These are phyloP conservation scores for Holothuria glaberrima DNA, from an alignment of 35 echinoderm and acorn worm species.

Conservation along the genomic window DNA sequence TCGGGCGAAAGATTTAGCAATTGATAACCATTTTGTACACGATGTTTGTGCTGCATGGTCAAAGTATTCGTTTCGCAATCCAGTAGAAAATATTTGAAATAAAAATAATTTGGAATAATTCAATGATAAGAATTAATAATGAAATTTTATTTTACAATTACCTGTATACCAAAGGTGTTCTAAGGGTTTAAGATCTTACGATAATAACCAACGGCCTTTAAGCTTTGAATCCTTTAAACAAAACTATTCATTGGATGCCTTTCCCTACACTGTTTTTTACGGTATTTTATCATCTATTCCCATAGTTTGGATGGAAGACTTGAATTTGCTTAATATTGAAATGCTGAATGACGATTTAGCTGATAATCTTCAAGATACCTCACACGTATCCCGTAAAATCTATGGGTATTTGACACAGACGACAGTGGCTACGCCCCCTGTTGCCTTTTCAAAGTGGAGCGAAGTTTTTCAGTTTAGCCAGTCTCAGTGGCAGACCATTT, in stretches of 20 bases:
- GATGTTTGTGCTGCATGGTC: constrained; percentile 26
- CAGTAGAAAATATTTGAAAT: not conserved
- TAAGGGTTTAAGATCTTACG: not conserved
- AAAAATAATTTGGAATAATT: constrained; percentile 23
- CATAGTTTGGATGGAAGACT: not conserved
- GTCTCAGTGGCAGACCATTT: not conserved
- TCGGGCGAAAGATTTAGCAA: not conserved
- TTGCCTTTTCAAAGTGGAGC: not conserved
- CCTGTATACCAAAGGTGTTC: not conserved
- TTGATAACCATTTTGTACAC: constrained; percentile 1
- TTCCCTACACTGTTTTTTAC: not conserved
- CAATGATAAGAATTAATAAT: not conserved
- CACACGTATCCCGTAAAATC: no score
- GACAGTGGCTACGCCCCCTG: not conserved
- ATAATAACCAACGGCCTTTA: constrained; percentile 15
- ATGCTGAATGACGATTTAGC: not conserved
- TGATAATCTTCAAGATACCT: no score
- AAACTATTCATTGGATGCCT: not conserved
- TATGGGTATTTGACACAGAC: no score
- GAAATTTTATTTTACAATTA: not conserved
- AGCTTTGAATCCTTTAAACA: not conserved
- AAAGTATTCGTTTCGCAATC: not conserved
- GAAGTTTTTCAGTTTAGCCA: constrained; percentile 4
- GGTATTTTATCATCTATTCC: constrained; percentile 8
- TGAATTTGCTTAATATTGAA: not conserved